Evolutionary conservation across 2,888 invertebrate genomes (phyloP).

Genomic region (Lobophora halterata): DNA sequence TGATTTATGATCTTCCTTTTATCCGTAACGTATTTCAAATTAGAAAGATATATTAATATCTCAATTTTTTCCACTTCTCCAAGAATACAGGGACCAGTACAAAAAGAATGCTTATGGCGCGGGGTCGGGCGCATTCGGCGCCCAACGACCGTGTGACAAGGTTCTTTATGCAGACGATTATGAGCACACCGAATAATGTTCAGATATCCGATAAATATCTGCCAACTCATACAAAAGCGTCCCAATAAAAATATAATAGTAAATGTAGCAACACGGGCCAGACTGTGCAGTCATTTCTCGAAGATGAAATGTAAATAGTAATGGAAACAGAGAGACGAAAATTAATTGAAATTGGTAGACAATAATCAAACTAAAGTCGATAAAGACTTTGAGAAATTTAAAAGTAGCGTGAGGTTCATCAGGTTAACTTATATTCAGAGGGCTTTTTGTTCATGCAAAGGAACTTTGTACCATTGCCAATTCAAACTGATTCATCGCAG

Average conservation of each 20-base stretch:
- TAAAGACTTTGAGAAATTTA: too few relatives aligned
- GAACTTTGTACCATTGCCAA: too few relatives aligned
- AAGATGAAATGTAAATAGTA: constrained; percentile 72
- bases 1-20: constrained; percentile 77
- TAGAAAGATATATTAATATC: constrained; percentile 81
- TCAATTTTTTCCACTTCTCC: constrained; percentile 79
- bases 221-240: constrained; percentile 81
- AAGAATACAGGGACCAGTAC: constrained; percentile 73
- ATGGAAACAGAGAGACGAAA: constrained; percentile 58
- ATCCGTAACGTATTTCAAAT: constrained; percentile 79
- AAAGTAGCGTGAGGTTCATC: too few relatives aligned
- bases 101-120: constrained; percentile 75
- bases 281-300: constrained; percentile 76
- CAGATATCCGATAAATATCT: constrained; percentile 80
- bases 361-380: constrained; percentile 39
- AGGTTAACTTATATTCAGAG: constrained; percentile 16
- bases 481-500: too few relatives aligned
- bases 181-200: constrained; percentile 79
- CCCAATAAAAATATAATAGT: constrained; percentile 80
- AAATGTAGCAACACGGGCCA: constrained; percentile 74
- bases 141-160: constrained; percentile 80
- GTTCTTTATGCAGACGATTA: constrained; percentile 80
- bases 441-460: constrained; percentile 39
- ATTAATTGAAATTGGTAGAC: constrained; percentile 60
- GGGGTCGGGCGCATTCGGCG: constrained; percentile 73